These are phyloP conservation scores for Macquaria australasica DNA, from an alignment of 2,113 vertebrate genomes.

Conservation along the genomic window DNA sequence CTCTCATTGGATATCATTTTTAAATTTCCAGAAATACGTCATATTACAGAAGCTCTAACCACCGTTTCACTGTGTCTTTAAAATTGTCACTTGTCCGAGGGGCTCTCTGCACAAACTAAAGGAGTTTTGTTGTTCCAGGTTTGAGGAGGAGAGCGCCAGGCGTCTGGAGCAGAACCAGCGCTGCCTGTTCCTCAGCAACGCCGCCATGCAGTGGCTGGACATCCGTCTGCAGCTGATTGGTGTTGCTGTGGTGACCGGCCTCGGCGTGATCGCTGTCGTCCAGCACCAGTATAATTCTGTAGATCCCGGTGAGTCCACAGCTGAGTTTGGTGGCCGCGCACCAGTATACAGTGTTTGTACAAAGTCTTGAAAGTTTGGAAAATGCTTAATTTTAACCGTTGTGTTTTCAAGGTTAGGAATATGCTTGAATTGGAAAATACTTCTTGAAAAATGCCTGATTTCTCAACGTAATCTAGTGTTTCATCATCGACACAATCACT, in stretches of 20 bases:
- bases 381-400: too few relatives aligned
- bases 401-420: too few relatives aligned
- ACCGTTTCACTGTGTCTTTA: neutral
- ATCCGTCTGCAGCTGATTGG: slow-evolving; percentile 97
- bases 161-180: slow-evolving; percentile 93
- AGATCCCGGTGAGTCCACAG: slow-evolving; percentile 87
- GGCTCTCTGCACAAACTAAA: neutral
- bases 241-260: slow-evolving; percentile 89
- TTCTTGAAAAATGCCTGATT: too few relatives aligned
- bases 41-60: neutral
- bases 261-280: slow-evolving; percentile 89
- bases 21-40: too few relatives aligned
- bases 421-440: too few relatives aligned
- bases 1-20: too few relatives aligned
- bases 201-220: slow-evolving; percentile 93
- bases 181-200: slow-evolving; percentile 91
- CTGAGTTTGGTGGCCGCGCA: neutral
- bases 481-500: too few relatives aligned
- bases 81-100: neutral
- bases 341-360: neutral
- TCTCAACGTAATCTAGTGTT: too few relatives aligned
- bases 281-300: slow-evolving; percentile 89
- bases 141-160: slow-evolving; percentile 89
- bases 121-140: slow-evolving; percentile 81
- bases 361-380: too few relatives aligned